Evolutionary conservation across 2,888 invertebrate genomes (phyloP).

Genomic region (Meteorus colon): DNA sequence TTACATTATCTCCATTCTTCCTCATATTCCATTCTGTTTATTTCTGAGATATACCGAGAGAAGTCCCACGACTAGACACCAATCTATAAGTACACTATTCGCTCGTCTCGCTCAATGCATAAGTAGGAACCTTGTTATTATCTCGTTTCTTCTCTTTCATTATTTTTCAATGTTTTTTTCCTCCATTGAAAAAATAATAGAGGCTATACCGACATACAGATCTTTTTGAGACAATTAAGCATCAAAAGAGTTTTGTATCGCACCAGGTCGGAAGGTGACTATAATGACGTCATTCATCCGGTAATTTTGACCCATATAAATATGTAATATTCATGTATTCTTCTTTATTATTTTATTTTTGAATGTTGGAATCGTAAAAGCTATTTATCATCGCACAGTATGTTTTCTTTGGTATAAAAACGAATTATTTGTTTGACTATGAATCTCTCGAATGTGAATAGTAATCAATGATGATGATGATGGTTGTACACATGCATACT

Average conservation of each 20-base stretch:
- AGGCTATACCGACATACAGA: not conserved
- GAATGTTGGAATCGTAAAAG: not conserved
- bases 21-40: not conserved
- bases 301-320: constrained; percentile 5
- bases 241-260: not conserved
- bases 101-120: constrained; percentile 44
- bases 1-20: not conserved
- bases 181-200: not conserved
- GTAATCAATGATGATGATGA: not conserved
- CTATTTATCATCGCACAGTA: not conserved
- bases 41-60: not conserved
- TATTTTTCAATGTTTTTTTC: constrained; percentile 13
- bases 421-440: not conserved
- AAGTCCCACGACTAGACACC: constrained; percentile 33
- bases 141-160: constrained; percentile 21
- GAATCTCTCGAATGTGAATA: not conserved
- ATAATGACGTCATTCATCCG: not conserved
- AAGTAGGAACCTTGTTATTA: constrained; percentile 42
- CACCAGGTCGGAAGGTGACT: not conserved
- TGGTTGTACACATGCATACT: not conserved
- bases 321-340: constrained; percentile 5
- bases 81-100: constrained; percentile 22
- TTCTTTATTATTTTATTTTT: not conserved
- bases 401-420: constrained; percentile 3
- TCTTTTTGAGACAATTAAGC: not conserved